Evolutionary conservation across 1,140 invertebrate genomes (phyloP).

Genomic region (Pseudomyrmex cubaensis): DNA sequence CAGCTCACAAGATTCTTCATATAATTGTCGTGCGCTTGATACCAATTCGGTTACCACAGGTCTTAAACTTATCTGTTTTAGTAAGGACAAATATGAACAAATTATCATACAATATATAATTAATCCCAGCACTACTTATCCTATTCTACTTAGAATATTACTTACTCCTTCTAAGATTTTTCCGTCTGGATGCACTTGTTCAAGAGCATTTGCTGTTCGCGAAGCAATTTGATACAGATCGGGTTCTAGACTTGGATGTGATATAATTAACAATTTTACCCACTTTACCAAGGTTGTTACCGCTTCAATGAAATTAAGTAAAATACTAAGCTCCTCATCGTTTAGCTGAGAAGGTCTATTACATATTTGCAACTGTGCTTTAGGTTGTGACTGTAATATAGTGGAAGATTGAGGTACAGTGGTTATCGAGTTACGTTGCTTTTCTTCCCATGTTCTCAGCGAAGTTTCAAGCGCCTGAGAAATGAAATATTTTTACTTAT

Average conservation of each 20-base stretch:
- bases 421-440: slow-evolving; percentile 89
- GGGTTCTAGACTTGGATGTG: slow-evolving; percentile 87
- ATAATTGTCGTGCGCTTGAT: slow-evolving; percentile 88
- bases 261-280: slow-evolving; percentile 91
- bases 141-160: slow-evolving; percentile 25
- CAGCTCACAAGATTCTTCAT: slow-evolving; percentile 90
- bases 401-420: slow-evolving; percentile 80
- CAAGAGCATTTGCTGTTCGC: slow-evolving; percentile 90
- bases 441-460: slow-evolving; percentile 96
- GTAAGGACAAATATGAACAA: slow-evolving; percentile 62
- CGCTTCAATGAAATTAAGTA: slow-evolving; percentile 93
- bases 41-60: slow-evolving; percentile 87
- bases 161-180: slow-evolving; percentile 91
- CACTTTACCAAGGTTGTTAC: slow-evolving; percentile 92
- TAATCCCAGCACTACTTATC: not conserved
- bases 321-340: slow-evolving; percentile 90
- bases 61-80: slow-evolving; percentile 85
- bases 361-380: slow-evolving; percentile 69
- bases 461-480: slow-evolving; percentile 93
- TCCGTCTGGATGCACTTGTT: slow-evolving; percentile 93
- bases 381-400: slow-evolving; percentile 76
- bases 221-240: slow-evolving; percentile 91
- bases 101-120: slow-evolving; percentile 15
- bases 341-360: slow-evolving; percentile 79
- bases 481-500: slow-evolving; percentile 39